A percentile compares a stretch with the other conserved stretches of the same genome.
phyloP scores from a whole-genome alignment of 2,797 vertebrate species.

The Coluber constrictor region DNA sequence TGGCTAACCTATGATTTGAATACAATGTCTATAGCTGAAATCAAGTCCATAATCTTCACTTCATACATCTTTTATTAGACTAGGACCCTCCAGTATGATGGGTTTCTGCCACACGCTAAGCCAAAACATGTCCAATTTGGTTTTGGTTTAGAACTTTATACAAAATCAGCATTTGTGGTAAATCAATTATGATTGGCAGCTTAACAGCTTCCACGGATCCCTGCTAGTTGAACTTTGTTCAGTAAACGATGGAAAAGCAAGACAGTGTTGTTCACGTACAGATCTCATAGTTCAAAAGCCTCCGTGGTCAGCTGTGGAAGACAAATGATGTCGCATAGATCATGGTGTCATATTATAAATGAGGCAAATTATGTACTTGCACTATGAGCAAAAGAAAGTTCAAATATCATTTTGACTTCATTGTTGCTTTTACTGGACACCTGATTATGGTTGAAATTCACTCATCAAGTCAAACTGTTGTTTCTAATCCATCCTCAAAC shows the following conservation, averaged over 20 bases:
- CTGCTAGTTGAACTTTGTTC: background rate
- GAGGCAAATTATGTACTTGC: background rate
- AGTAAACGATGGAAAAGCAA: background rate
- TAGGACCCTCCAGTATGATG: background rate
- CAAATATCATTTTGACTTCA: background rate
- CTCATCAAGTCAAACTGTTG: background rate
- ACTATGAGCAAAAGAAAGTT: background rate
- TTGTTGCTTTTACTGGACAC: background rate
- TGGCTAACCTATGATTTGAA: background rate
- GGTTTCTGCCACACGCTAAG: background rate
- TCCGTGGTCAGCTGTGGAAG: background rate
- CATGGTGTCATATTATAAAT: background rate
- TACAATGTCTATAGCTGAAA: background rate
- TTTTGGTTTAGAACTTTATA: background rate
- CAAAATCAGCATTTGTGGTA: background rate
- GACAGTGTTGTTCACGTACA: background rate
- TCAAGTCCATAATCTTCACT: background rate
- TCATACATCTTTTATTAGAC: background rate
- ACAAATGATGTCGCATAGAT: background rate
- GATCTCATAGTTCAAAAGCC: background rate
- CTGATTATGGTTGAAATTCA: background rate
- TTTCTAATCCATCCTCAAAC: background rate
- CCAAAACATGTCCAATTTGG: background rate
- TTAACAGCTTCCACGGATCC: background rate
- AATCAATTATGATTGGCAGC: background rate